A percentile compares a stretch with the other conserved stretches of the same genome.
phyloP scores from a whole-genome alignment of 2,888 invertebrate species.

The Troides oblongomaculatus region DNA sequence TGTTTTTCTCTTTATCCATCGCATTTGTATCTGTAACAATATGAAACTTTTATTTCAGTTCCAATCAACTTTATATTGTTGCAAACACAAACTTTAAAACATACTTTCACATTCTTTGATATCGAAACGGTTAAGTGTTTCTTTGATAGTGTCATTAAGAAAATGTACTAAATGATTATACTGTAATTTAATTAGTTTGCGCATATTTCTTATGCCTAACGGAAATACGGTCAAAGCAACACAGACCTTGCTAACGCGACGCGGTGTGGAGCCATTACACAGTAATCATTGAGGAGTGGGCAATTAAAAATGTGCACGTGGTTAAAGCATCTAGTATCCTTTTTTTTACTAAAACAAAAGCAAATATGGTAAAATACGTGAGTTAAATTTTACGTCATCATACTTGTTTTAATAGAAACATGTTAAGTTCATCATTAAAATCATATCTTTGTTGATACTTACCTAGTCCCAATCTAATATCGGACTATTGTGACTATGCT shows the following conservation, averaged over 20 bases:
- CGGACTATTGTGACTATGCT: not conserved
- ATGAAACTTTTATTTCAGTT: not conserved
- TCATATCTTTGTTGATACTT: not conserved
- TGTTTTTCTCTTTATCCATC: not conserved
- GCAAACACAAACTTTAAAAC: not conserved
- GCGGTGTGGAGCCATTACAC: conserved; percentile 35
- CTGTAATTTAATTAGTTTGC: not conserved
- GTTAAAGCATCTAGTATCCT: no score
- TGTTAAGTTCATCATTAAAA: not conserved
- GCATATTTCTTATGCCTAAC: not conserved
- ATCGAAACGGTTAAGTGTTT: conserved; percentile 27
- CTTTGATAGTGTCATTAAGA: not conserved
- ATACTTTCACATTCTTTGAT: conserved; percentile 17
- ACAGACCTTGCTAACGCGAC: conserved; percentile 46
- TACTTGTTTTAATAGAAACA: not conserved
- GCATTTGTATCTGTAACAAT: not conserved
- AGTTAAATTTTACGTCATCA: no score
- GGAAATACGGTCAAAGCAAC: conserved; percentile 39
- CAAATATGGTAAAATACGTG: no score
- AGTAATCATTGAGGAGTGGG: conserved; percentile 40
- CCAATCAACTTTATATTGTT: not conserved
- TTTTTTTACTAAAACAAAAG: no score
- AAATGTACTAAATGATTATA: not conserved
- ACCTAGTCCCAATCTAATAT: not conserved
- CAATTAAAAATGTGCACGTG: no score